Evolutionary conservation across 1,140 invertebrate genomes (phyloP), one percentile per base, ranked within the genome.

Genomic region (Drosophila kohkoa): DNA sequence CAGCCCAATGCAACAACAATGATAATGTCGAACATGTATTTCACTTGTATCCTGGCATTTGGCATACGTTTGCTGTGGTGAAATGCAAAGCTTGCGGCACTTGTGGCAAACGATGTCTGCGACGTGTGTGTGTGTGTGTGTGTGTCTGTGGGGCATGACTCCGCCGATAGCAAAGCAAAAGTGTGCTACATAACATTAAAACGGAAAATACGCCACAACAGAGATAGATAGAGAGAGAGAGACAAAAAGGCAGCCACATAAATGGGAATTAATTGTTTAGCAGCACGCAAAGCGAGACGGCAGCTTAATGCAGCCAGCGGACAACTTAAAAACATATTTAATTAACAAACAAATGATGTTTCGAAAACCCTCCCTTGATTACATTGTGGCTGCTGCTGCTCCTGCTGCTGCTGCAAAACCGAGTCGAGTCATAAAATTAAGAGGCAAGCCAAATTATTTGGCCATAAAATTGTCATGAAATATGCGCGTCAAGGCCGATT

Each of bases 261-360:
- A 74, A 76, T 63, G 63, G 70, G 75, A 72, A 63, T 87, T 82
- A 85, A 85, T 85, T 81, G 79, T 77, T 71, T 45, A 51, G 62
- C 79, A 72, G 46, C 62, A 78, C 65, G 70, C 82, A 57, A 86
- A 52, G 41, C 6, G 7, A 25, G 20, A 48, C 16, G 4, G 30
- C 28, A 35, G 64, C 54, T 13, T 35, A 45, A 38, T 68, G 57
- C 38, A 65, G 46, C 45, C 60, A 32, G 25, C 25, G 62, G 28
- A 67, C 43, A 46, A 52, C 45, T 70, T 48, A 60, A 66, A 81
- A 85, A 71, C 80, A 75, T 70, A 86, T 83, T 83, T 81, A 83
- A 83, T 83, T 83, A 85, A 78, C 82, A 77, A 71, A 74, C 78
- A 83, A 83, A 85, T 81, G 74, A 83, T 74, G 85, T 81, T 25